Conservation (phyloP, 1,140 invertebrate species). For the Ceratina japonica region DNA sequence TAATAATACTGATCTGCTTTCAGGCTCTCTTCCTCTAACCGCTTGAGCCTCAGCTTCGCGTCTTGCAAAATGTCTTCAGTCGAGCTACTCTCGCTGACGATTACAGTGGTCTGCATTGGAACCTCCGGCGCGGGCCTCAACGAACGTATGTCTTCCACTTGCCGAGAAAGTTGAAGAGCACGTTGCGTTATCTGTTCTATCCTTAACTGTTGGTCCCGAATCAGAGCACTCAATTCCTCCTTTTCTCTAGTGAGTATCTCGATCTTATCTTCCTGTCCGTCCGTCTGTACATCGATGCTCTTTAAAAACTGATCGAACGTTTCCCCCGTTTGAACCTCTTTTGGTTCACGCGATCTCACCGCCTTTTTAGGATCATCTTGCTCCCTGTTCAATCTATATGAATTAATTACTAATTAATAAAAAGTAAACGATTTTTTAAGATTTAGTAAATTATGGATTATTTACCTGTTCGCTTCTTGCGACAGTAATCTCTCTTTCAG, state of each 20-base stretch:
- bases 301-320: constrained; percentile 29
- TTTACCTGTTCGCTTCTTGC: constrained; percentile 71
- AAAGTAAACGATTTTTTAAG: constrained; percentile 13
- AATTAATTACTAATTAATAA: constrained; percentile 1
- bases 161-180: constrained; percentile 68
- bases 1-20: constrained; percentile 75
- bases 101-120: constrained; percentile 53
- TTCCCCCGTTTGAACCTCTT: constrained; percentile 49
- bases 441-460: constrained; percentile 14
- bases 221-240: constrained; percentile 68
- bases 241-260: constrained; percentile 68
- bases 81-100: constrained; percentile 76
- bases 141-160: constrained; percentile 71
- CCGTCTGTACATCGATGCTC: constrained; percentile 72
- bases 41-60: constrained; percentile 72
- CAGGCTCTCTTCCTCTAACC: constrained; percentile 74
- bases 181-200: constrained; percentile 73
- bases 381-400: constrained; percentile 69
- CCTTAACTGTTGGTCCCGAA: constrained; percentile 71
- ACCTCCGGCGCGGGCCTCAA: constrained; percentile 49
- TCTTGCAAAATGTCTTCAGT: constrained; percentile 77
- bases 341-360: constrained; percentile 71
- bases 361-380: constrained; percentile 69
- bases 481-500: constrained; percentile 72
- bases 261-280: constrained; percentile 52